Evolutionary conservation across 2,888 invertebrate genomes (phyloP).

Genomic region (Leptogaster cylindrica): DNA sequence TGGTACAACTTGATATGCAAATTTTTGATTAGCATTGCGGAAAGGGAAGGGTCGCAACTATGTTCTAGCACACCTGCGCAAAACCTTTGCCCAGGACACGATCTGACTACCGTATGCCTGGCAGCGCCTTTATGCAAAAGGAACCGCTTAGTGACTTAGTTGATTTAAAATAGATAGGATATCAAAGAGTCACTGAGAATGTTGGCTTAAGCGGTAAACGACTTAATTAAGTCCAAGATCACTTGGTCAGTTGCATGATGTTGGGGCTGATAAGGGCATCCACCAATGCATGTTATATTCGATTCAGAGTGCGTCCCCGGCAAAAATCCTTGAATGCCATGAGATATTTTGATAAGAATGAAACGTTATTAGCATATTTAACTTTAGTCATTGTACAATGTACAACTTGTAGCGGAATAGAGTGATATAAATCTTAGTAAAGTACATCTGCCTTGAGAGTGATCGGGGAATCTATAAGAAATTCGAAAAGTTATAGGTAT

Average conservation of each 20-base stretch:
- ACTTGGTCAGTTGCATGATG: conserved; percentile 24
- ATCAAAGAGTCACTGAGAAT: conserved; percentile 30
- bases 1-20: conserved; percentile 26
- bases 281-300: too few relatives aligned
- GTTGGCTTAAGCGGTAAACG: conserved; percentile 30
- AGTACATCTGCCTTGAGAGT: too few relatives aligned
- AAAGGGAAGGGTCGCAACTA: not conserved
- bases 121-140: not conserved
- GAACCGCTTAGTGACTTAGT: too few relatives aligned
- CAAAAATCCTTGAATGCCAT: conserved; percentile 6
- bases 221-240: conserved; percentile 42
- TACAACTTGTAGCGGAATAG: not conserved
- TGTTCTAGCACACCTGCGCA: conserved; percentile 17
- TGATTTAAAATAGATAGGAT: conserved; percentile 35
- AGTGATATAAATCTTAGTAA: not conserved
- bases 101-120: conserved; percentile 20
- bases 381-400: not conserved
- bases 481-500: too few relatives aligned
- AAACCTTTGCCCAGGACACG: not conserved
- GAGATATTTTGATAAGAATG: conserved; percentile 19
- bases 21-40: not conserved
- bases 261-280: not conserved
- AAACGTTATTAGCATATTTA: not conserved
- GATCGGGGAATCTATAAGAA: too few relatives aligned
- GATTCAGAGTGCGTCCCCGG: not conserved